Percentiles rank a stretch among this genome's conserved stretches.
These are phyloP conservation scores for Oreochromis niloticus DNA, from an alignment of 2,113 vertebrate genomes.

Conservation along the genomic window DNA sequence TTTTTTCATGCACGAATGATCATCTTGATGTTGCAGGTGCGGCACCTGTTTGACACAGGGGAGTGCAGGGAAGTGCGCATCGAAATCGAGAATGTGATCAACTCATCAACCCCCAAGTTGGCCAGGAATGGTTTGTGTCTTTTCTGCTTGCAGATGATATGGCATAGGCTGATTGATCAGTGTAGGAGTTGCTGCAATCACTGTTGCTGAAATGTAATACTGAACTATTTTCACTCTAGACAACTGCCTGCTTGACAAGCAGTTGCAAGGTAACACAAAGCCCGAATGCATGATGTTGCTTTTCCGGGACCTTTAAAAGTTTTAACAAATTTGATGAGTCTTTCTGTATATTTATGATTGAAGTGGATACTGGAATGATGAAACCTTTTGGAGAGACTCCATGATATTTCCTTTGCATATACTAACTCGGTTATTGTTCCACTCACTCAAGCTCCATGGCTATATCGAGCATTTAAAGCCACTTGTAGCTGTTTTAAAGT, in stretches of 20 bases:
- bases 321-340: background rate
- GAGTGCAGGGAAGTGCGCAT: constrained; percentile 83
- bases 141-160: background rate
- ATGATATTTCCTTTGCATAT: background rate
- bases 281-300: constrained; percentile 52
- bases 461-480: background rate
- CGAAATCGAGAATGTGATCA: constrained; percentile 87
- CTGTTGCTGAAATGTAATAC: constrained; percentile 41
- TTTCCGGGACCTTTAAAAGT: background rate
- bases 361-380: background rate
- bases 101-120: constrained; percentile 85
- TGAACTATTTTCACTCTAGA: constrained; percentile 66
- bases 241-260: constrained; percentile 68
- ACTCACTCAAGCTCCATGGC: background rate
- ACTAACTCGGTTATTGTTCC: constrained; percentile 19
- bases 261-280: constrained; percentile 70
- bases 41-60: constrained; percentile 87
- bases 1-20: background rate
- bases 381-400: background rate
- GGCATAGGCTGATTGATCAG: background rate
- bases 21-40: constrained; percentile 71
- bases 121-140: constrained; percentile 81
- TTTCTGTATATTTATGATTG: background rate
- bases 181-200: constrained; percentile 8
- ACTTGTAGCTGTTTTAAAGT: background rate